Evolutionary conservation across 1,140 invertebrate species (phyloP).

Genomic region (Helicoverpa zea): DNA sequence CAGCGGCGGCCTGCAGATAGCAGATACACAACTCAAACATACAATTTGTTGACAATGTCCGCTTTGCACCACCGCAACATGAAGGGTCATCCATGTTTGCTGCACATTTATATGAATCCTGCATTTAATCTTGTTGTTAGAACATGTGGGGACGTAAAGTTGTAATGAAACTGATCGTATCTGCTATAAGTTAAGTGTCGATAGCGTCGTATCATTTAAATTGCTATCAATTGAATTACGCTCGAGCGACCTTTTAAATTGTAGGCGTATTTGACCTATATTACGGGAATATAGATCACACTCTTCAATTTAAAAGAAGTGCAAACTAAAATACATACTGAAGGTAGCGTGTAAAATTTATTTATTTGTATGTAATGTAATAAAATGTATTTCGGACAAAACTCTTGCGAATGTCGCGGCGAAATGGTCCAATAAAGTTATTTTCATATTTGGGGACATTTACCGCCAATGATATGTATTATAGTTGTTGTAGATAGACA

Average conservation of each 20-base stretch:
- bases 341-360: background rate
- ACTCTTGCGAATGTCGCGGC: slow-evolving; percentile 33
- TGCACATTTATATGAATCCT: background rate
- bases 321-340: background rate
- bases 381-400: slow-evolving; percentile 32
- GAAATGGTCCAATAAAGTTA: slow-evolving; percentile 45
- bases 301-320: background rate
- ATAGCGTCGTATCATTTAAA: background rate
- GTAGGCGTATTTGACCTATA: background rate
- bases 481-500: slow-evolving; percentile 13
- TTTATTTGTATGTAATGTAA: background rate
- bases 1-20: slow-evolving; percentile 11
- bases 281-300: background rate
- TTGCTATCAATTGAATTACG: slow-evolving; percentile 20
- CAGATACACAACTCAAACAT: slow-evolving; percentile 42
- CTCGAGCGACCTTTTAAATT: background rate
- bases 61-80: background rate
- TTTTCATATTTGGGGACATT: slow-evolving; percentile 47
- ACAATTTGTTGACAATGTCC: slow-evolving; percentile 41
- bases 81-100: background rate
- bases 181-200: background rate
- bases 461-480: slow-evolving; percentile 21
- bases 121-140: background rate
- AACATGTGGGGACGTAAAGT: background rate
- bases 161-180: background rate